A percentile compares a stretch with the other conserved stretches of the same genome.
phyloP scores from a whole-genome alignment of 2,797 vertebrate species.

The Muraenolepis orangiensis region DNA sequence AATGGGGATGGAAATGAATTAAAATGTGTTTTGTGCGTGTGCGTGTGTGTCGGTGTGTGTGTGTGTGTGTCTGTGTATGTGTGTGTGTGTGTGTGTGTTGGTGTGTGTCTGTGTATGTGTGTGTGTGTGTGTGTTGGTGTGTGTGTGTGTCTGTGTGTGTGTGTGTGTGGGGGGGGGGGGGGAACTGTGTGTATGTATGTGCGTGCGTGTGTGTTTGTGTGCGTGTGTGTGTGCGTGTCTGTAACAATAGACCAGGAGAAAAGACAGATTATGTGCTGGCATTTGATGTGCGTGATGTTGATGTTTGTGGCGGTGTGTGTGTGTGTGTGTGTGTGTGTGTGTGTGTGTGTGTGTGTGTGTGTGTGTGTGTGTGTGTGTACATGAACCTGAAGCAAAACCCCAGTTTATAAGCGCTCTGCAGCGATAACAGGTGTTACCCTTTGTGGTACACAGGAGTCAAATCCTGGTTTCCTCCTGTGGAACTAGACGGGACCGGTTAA shows the following conservation, averaged over 20 bases:
- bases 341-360: background rate
- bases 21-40: constrained; percentile 17
- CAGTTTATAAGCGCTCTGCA: background rate
- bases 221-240: background rate
- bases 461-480: background rate
- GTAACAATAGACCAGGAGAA: background rate
- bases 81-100: background rate
- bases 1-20: constrained; percentile 17
- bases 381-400: background rate
- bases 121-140: background rate
- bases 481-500: background rate
- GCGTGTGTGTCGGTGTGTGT: constrained; percentile 15
- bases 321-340: background rate
- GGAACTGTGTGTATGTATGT: too few species aligned
- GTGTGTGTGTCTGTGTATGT: constrained; percentile 8
- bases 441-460: background rate
- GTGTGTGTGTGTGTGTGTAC: background rate
- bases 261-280: background rate
- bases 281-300: background rate
- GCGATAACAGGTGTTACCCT: background rate
- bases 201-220: constrained; percentile 6
- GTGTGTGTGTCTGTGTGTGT: too few species aligned
- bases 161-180: too few species aligned
- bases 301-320: background rate
- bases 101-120: background rate